Conservation (phyloP, 2,113 vertebrate species). For the Mastomys coucha region DNA sequence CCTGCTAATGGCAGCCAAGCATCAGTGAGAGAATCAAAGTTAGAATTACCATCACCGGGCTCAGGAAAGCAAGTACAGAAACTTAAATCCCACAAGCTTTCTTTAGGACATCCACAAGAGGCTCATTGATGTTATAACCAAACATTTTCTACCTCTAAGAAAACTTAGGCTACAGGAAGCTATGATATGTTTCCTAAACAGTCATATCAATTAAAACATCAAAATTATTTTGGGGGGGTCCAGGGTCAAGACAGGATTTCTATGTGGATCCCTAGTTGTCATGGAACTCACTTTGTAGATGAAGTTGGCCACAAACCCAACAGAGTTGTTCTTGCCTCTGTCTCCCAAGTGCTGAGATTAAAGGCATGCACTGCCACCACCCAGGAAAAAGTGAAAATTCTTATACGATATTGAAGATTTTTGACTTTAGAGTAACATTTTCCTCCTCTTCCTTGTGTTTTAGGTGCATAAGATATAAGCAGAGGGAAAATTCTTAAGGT, state of each 20-base stretch:
- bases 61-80: conserved; percentile 4
- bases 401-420: conserved; percentile 32
- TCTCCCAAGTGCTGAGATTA: not conserved
- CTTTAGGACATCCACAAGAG: not conserved
- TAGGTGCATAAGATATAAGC: not conserved
- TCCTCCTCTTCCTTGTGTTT: conserved; percentile 10
- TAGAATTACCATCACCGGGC: not conserved
- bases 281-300: not conserved
- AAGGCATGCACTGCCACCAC: not conserved
- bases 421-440: conserved; percentile 24
- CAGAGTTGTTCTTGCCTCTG: not conserved
- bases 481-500: not conserved
- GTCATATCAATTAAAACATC: conserved; percentile 21
- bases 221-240: not conserved
- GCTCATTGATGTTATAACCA: conserved; percentile 32
- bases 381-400: conserved; percentile 48
- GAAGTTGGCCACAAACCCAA: not conserved
- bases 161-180: conserved; percentile 9
- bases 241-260: not conserved
- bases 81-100: not conserved
- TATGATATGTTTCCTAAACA: not conserved
- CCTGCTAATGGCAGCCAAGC: not conserved
- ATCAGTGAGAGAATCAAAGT: not conserved
- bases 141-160: conserved; percentile 27
- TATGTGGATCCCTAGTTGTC: not conserved